phyloP scores from a whole-genome alignment of 2,113 vertebrate species.

The Epinephelus cyanopodus region DNA sequence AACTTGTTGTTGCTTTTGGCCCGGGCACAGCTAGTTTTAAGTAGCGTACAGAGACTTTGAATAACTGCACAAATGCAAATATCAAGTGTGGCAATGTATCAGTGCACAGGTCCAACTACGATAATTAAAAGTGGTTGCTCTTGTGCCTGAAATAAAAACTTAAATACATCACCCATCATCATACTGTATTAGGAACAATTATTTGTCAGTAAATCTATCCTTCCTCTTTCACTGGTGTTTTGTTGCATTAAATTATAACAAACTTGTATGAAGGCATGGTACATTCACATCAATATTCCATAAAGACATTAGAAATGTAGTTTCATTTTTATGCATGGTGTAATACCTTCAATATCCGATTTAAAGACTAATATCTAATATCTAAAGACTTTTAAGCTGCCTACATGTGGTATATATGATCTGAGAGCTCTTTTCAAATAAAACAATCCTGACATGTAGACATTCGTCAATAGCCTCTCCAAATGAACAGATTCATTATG shows the following conservation, averaged over 20 bases:
- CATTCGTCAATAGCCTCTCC: background rate
- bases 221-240: background rate
- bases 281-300: background rate
- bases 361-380: background rate
- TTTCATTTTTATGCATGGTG: background rate
- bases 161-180: background rate
- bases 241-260: background rate
- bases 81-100: background rate
- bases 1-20: slow-evolving; percentile 8
- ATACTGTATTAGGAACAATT: background rate
- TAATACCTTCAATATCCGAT: background rate
- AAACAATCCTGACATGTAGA: background rate
- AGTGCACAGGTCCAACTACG: background rate
- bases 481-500: background rate
- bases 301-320: background rate
- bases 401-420: background rate
- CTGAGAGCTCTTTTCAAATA: background rate
- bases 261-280: background rate
- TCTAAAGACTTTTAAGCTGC: background rate
- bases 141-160: slow-evolving; percentile 2
- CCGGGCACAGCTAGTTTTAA: background rate
- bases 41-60: background rate
- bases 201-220: background rate
- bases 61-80: background rate
- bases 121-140: background rate